Conservation (phyloP, 2,113 vertebrate genomes). For the Pavo muticus region DNA sequence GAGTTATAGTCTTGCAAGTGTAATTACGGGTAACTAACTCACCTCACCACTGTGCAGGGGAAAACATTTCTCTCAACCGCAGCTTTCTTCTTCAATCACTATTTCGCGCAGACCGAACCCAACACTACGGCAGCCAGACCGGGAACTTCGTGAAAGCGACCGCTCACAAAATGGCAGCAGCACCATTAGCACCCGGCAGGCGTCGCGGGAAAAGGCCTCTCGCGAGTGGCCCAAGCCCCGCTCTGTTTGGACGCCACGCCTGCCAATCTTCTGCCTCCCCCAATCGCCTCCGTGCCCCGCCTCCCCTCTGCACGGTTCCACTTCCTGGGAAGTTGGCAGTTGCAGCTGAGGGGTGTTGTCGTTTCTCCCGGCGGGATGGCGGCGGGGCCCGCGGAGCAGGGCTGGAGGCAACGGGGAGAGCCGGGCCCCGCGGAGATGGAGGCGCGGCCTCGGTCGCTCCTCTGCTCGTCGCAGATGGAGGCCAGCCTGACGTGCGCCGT, state of each 20-base stretch:
- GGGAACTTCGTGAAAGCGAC: fast-evolving
- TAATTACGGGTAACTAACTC: fast-evolving
- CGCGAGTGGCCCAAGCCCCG: too few relatives aligned
- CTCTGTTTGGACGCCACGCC: fast-evolving
- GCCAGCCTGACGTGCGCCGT: slow-evolving; percentile 76
- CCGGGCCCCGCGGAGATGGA: not conserved
- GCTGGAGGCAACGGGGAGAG: not conserved
- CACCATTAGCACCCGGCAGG: not conserved
- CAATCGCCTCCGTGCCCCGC: not conserved
- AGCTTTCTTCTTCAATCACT: fast-evolving
- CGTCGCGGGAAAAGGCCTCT: too few relatives aligned
- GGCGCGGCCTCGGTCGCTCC: not conserved
- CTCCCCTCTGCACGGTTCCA: fast-evolving
- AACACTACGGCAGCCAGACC: too few relatives aligned
- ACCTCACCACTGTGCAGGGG: fast-evolving
- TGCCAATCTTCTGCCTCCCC: fast-evolving
- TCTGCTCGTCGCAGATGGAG: slow-evolving; percentile 51
- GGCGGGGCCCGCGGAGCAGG: not conserved
- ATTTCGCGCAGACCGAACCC: fast-evolving
- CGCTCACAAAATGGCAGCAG: not conserved
- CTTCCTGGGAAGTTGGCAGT: not conserved
- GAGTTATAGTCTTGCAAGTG: fast-evolving
- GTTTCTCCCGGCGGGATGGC: not conserved
- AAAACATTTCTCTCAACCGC: fast-evolving
- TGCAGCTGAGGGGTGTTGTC: too few relatives aligned